A percentile compares a stretch with the other conserved stretches of the same genome.
These are phyloP conservation scores for Cheracebus regulus DNA, from an alignment of 2,797 vertebrate genomes.

Conservation along the genomic window DNA sequence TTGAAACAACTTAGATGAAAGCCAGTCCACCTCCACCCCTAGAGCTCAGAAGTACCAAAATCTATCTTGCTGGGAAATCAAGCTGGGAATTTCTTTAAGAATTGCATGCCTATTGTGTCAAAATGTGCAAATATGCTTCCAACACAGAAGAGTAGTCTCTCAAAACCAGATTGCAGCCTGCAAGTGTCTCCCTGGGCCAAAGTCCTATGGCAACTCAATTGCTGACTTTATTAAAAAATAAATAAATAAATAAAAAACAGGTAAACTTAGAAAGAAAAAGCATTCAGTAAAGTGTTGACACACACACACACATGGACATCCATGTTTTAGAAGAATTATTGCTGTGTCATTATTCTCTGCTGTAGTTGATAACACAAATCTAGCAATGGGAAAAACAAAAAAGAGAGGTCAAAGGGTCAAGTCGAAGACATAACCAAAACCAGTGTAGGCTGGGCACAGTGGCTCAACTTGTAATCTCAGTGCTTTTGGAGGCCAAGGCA, in stretches of 20 bases:
- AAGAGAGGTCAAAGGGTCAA: not conserved
- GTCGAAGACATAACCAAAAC: not conserved
- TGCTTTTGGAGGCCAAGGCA: not conserved
- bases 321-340: not conserved
- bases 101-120: not conserved
- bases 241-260: not conserved
- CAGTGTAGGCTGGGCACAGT: not conserved
- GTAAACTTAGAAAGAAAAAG: not conserved
- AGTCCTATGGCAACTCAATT: not conserved
- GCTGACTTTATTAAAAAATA: not conserved
- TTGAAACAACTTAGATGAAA: not conserved
- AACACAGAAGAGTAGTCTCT: not conserved
- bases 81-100: not conserved
- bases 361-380: not conserved
- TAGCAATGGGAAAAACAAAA: not conserved
- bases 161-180: not conserved
- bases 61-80: not conserved
- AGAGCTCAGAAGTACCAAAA: not conserved
- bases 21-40: not conserved
- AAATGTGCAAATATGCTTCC: not conserved
- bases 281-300: not conserved
- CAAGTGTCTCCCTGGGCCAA: not conserved
- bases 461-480: not conserved
- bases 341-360: not conserved
- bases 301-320: accelerated